Evolutionary conservation across 2,797 vertebrate genomes (phyloP).

Genomic region (Streptopelia turtur): DNA sequence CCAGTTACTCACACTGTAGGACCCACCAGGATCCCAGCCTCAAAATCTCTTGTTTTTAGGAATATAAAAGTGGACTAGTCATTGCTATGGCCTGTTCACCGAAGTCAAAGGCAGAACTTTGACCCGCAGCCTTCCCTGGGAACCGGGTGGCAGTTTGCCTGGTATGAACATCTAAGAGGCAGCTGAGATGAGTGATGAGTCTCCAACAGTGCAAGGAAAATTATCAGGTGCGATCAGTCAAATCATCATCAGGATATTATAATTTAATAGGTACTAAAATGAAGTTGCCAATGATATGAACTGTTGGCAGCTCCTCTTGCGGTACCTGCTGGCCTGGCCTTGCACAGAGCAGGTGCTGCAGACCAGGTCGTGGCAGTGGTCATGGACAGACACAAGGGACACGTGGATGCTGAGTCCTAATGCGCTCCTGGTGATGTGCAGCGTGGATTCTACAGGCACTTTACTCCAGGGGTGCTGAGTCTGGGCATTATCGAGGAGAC

Average conservation of each 20-base stretch:
- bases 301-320: neutral
- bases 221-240: neutral
- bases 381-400: neutral
- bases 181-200: neutral
- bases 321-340: neutral
- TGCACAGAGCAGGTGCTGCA: neutral
- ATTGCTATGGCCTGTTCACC: neutral
- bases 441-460: neutral
- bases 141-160: neutral
- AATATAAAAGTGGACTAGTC: neutral
- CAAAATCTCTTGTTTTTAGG: neutral
- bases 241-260: neutral
- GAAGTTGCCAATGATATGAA: neutral
- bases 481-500: neutral
- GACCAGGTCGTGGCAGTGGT: no score
- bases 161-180: neutral
- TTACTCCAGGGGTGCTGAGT: neutral
- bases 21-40: neutral
- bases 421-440: neutral
- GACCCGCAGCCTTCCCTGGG: neutral
- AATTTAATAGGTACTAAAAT: neutral
- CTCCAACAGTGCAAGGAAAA: neutral
- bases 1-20: neutral
- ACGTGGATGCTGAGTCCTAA: accelerated
- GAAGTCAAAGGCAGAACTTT: neutral